phyloP scores from a whole-genome alignment of 2,113 vertebrate genomes.

The Butorides virescens region DNA sequence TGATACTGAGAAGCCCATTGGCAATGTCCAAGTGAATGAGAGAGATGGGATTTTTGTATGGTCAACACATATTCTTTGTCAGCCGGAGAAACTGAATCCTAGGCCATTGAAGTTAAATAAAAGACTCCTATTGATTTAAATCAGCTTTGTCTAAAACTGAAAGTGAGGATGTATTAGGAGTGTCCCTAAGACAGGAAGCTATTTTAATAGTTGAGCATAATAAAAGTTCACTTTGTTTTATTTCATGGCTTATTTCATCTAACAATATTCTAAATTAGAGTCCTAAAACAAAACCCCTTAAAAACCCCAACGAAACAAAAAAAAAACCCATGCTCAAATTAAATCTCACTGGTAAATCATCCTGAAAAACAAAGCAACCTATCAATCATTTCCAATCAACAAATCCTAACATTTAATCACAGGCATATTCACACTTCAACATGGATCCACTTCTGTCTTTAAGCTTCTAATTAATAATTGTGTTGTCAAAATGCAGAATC shows the following conservation, averaged over 20 bases:
- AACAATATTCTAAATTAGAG: not conserved
- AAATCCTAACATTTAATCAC: slow-evolving; percentile 54
- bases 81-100: not conserved
- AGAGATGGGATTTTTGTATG: not conserved
- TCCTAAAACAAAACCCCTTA: not conserved
- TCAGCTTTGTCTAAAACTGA: not conserved
- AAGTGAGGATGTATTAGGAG: not conserved
- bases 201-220: not conserved
- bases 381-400: slow-evolving; percentile 51
- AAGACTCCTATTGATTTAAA: not conserved
- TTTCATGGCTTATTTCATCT: not conserved
- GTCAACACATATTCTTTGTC: not conserved
- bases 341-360: not conserved
- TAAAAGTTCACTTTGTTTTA: not conserved
- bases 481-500: slow-evolving; percentile 46
- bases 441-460: slow-evolving; percentile 37
- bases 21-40: not conserved
- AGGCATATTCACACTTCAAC: slow-evolving; percentile 8
- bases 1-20: not conserved
- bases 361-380: not conserved
- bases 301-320: not conserved
- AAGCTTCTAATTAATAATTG: slow-evolving; percentile 52
- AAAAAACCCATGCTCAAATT: not conserved
- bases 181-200: not conserved
- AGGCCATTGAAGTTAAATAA: not conserved